phyloP scores from a whole-genome alignment of 2,797 vertebrate genomes.

The Danio albolineatus region DNA sequence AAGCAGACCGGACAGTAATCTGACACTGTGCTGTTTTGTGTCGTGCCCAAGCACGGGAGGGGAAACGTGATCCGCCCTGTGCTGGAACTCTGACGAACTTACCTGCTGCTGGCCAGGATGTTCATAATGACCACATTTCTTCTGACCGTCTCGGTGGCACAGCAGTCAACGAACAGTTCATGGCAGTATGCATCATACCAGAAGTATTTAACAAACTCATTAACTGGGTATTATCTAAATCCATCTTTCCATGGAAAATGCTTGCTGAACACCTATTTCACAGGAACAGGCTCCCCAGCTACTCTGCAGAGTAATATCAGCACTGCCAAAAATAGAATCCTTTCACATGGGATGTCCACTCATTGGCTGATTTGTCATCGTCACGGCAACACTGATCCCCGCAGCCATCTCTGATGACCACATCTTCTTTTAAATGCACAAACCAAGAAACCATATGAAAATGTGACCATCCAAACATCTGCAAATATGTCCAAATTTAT shows the following conservation, averaged over 20 bases:
- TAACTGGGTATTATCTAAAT: constrained; percentile 71
- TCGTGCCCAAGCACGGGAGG: constrained; percentile 51
- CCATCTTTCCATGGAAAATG: constrained; percentile 59
- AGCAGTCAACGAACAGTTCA: constrained; percentile 53
- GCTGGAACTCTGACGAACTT: constrained; percentile 53
- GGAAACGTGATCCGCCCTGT: constrained; percentile 63
- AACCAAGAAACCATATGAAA: constrained; percentile 11
- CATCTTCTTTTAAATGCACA: constrained; percentile 40
- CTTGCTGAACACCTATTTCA: constrained; percentile 53
- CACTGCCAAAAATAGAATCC: constrained; percentile 71
- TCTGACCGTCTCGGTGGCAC: constrained; percentile 28
- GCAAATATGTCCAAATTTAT: not conserved
- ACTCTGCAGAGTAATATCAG: constrained; percentile 70
- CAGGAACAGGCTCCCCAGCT: constrained; percentile 45
- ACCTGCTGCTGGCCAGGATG: constrained; percentile 40
- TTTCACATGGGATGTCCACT: constrained; percentile 59
- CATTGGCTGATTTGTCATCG: constrained; percentile 65
- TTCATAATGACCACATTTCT: constrained; percentile 8
- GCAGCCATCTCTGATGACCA: constrained; percentile 45
- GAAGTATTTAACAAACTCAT: constrained; percentile 63
- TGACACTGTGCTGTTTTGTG: constrained; percentile 56
- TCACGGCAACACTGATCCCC: constrained; percentile 57
- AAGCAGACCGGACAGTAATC: constrained; percentile 45
- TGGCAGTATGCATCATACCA: constrained; percentile 60
- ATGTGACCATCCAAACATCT: not conserved